Conservation (phyloP, 2,113 vertebrate genomes). For the Numida meleagris region DNA sequence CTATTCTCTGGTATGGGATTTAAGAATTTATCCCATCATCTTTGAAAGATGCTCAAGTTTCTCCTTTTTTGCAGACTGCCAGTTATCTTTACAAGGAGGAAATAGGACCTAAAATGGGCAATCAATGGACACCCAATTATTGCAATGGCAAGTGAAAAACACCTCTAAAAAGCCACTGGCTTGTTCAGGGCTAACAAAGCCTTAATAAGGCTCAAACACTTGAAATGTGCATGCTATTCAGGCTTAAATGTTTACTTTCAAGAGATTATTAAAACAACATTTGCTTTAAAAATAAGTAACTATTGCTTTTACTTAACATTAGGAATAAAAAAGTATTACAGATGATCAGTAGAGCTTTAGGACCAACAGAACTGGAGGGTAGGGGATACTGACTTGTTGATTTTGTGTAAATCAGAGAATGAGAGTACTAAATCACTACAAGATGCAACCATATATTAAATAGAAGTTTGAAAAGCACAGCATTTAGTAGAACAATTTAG, state of each 20-base stretch:
- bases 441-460: conserved; percentile 44
- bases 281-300: neutral
- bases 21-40: neutral
- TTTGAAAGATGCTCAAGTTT: neutral
- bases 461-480: neutral
- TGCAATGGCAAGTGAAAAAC: neutral
- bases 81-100: neutral
- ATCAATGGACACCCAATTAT: neutral
- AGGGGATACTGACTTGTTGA: neutral
- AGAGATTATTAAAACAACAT: neutral
- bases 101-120: neutral
- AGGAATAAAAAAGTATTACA: neutral
- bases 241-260: neutral
- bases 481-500: neutral
- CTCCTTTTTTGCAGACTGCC: neutral
- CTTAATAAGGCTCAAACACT: neutral
- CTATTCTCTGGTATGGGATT: neutral
- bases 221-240: neutral
- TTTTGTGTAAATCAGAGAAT: neutral
- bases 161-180: neutral
- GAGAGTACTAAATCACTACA: conserved; percentile 16
- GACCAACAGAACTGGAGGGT: neutral
- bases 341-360: neutral
- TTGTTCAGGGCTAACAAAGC: neutral
- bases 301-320: neutral